Conservation (phyloP, 2,888 invertebrate species). For the Apodemia zela region DNA sequence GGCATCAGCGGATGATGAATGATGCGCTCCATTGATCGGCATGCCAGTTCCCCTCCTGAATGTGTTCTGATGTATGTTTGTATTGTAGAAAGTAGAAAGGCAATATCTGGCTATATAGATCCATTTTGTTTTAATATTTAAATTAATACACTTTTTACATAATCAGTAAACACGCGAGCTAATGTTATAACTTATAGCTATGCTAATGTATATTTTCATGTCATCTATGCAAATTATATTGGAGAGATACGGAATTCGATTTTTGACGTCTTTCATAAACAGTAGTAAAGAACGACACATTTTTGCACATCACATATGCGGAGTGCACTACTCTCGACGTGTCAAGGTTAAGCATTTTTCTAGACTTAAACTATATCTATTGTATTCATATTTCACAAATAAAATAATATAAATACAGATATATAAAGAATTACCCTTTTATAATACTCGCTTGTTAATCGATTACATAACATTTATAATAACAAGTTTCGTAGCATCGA, state of each 20-base stretch:
- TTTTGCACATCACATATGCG: no score
- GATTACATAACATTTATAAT: no score
- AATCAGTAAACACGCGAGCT: background rate
- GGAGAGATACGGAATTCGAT: background rate
- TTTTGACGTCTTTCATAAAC: background rate
- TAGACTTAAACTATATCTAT: no score
- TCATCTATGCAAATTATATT: background rate
- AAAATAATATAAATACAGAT: no score
- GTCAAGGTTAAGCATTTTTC: no score
- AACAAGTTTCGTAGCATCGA: no score
- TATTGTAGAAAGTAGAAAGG: constrained; percentile 11
- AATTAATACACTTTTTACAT: background rate
- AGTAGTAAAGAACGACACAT: no score
- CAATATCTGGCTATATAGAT: background rate
- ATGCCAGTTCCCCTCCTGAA: constrained; percentile 12
- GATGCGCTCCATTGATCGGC: constrained; percentile 7
- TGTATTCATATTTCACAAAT: no score
- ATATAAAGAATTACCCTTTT: no score
- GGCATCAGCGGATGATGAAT: constrained; percentile 8
- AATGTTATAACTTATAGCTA: background rate
- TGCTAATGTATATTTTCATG: background rate
- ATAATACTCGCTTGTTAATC: no score
- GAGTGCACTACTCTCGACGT: no score
- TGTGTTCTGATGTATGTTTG: constrained; percentile 5
- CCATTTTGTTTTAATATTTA: constrained; percentile 1